Conservation (phyloP, 1,140 invertebrate genomes). For the Phthorimaea operculella region DNA sequence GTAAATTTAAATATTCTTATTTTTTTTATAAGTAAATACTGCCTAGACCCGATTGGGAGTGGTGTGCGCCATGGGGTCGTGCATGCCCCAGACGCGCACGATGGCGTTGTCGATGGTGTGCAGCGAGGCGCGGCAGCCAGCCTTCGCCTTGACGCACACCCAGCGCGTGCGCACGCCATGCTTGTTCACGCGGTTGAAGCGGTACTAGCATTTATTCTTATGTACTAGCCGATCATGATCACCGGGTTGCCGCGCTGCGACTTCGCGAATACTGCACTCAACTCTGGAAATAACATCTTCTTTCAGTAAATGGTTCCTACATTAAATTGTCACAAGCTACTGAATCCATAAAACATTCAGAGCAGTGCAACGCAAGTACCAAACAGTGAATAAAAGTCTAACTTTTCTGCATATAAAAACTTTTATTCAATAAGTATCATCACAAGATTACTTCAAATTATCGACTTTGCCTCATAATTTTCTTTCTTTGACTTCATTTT, state of each 20-base stretch:
- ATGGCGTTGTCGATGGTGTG: slow-evolving; percentile 61
- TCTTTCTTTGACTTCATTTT: background rate
- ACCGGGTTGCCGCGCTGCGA: slow-evolving; percentile 57
- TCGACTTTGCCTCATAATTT: too few species aligned
- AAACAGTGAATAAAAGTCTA: too few species aligned
- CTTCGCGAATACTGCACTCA: slow-evolving; percentile 6
- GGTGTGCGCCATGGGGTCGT: slow-evolving; percentile 52
- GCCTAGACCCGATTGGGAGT: slow-evolving; percentile 54
- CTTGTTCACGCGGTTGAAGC: slow-evolving; percentile 54
- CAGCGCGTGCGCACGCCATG: slow-evolving; percentile 54
- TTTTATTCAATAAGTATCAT: too few species aligned
- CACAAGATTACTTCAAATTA: too few species aligned
- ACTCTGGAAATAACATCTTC: slow-evolving; percentile 29
- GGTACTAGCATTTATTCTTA: slow-evolving; percentile 51
- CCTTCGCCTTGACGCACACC: slow-evolving; percentile 59
- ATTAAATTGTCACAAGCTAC: slow-evolving; percentile 40
- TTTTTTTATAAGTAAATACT: too few species aligned
- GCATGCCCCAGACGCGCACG: slow-evolving; percentile 57
- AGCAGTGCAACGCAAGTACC: too few species aligned
- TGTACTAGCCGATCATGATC: slow-evolving; percentile 57
- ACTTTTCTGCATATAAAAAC: too few species aligned
- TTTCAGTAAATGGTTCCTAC: slow-evolving; percentile 41
- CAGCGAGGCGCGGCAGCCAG: slow-evolving; percentile 52
- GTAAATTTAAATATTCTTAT: slow-evolving; percentile 8
- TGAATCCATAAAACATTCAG: too few species aligned